phyloP scores from a whole-genome alignment of 2,797 vertebrate genomes.

The Lithobates pipiens region DNA sequence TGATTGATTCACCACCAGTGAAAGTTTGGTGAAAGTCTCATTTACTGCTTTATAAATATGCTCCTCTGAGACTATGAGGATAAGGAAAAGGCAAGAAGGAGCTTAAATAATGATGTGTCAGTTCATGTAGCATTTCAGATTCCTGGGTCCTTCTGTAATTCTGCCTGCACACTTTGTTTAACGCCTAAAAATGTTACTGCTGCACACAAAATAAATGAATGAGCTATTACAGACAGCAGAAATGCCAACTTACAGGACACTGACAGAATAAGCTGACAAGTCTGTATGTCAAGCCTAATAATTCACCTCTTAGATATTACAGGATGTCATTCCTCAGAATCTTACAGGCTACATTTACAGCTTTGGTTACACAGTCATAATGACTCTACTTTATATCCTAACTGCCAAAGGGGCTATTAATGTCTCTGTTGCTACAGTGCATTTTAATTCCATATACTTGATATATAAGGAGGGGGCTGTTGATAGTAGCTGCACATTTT shows the following conservation, averaged over 20 bases:
- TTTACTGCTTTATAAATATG: too few relatives aligned
- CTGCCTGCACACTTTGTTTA: constrained; percentile 35
- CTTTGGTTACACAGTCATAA: constrained; percentile 21
- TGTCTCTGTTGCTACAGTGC: neutral
- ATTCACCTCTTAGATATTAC: constrained; percentile 43
- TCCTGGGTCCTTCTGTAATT: constrained; percentile 33
- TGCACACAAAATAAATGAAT: constrained; percentile 43
- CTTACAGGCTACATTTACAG: constrained; percentile 15
- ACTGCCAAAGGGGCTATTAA: constrained; percentile 3
- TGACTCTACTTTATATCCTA: constrained; percentile 18
- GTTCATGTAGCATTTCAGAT: constrained; percentile 8
- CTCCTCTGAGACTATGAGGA: too few relatives aligned
- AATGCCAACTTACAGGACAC: constrained; percentile 36
- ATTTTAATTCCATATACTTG: neutral
- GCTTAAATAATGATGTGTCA: constrained; percentile 42
- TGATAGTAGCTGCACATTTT: neutral
- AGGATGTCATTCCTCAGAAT: constrained; percentile 22
- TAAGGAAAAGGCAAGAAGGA: neutral
- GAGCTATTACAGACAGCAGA: constrained; percentile 41
- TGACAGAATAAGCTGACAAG: constrained; percentile 46
- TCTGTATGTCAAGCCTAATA: constrained; percentile 42
- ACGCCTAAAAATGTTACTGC: constrained; percentile 41
- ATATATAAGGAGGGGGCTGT: neutral
- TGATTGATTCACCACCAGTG: too few relatives aligned
- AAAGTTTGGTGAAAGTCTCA: too few relatives aligned